phyloP scores from a whole-genome alignment of 2,888 invertebrate genomes.

The Pyrocoelia pectoralis region DNA sequence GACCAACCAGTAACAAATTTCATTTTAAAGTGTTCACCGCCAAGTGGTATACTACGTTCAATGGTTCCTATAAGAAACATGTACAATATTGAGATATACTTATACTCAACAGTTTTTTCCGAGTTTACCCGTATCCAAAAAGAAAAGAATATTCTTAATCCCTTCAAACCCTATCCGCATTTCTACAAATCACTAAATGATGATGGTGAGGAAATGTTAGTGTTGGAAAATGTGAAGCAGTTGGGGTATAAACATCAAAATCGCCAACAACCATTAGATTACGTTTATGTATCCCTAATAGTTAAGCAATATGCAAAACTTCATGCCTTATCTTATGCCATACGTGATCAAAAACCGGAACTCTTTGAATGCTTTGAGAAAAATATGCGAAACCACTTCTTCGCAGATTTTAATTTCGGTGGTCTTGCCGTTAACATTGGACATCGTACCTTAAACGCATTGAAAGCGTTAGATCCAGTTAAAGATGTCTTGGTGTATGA shows the following conservation, averaged over 20 bases:
- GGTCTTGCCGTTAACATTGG: neutral
- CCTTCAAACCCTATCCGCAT: conserved; percentile 32
- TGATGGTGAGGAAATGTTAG: neutral
- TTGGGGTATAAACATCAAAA: neutral
- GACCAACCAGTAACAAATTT: conserved; percentile 28
- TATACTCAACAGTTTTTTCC: conserved; percentile 45
- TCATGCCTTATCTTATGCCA: neutral
- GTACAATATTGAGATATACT: conserved; percentile 45
- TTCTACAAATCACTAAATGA: conserved; percentile 22
- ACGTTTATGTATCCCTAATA: neutral
- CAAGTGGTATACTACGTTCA: conserved; percentile 38
- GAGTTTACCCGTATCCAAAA: conserved; percentile 41
- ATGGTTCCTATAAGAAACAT: conserved; percentile 37
- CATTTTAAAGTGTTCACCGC: conserved; percentile 47
- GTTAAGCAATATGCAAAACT: neutral
- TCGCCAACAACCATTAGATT: neutral
- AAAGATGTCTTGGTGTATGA: conserved; percentile 22
- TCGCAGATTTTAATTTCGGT: neutral
- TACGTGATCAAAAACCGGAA: neutral
- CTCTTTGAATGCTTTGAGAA: neutral
- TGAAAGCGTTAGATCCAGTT: conserved; percentile 18
- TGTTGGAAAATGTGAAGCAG: neutral
- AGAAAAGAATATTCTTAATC: conserved; percentile 31
- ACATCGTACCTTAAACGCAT: neutral
- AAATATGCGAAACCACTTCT: neutral